phyloP scores from a whole-genome alignment of 1,140 invertebrate genomes.

The Drosophila kikkawai region DNA sequence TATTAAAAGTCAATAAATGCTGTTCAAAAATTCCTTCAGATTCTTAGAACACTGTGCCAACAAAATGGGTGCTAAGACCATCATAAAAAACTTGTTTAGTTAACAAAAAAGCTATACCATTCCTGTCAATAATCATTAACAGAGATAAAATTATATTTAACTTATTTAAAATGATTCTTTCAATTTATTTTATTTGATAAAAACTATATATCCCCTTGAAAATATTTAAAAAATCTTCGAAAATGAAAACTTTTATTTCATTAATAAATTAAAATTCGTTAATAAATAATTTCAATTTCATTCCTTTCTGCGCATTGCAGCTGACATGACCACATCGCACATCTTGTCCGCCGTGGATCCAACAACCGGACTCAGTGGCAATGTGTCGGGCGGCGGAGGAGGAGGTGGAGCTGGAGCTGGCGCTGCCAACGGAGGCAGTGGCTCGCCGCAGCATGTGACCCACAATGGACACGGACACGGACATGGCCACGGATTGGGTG shows the following conservation, averaged over 20 bases:
- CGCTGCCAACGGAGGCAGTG: slow-evolving; percentile 41
- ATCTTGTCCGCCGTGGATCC: slow-evolving; percentile 89
- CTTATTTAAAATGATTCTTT: not conserved
- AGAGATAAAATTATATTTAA: not conserved
- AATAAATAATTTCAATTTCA: not conserved
- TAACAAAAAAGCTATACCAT: not conserved
- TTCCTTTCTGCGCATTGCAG: slow-evolving; percentile 31
- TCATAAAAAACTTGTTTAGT: not conserved
- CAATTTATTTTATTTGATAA: not conserved
- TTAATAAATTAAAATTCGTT: not conserved
- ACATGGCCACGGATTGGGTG: slow-evolving; percentile 45
- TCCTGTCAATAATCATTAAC: not conserved
- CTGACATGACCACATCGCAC: slow-evolving; percentile 87
- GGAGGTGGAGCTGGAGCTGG: slow-evolving; percentile 18
- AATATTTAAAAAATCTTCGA: not conserved
- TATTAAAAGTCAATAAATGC: not conserved
- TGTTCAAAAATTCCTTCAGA: not conserved
- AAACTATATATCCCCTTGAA: not conserved
- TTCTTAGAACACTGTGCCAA: not conserved
- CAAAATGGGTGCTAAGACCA: not conserved
- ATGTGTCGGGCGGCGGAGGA: slow-evolving; percentile 56
- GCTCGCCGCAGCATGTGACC: slow-evolving; percentile 64
- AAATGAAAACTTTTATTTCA: not conserved
- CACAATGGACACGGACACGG: slow-evolving; percentile 67
- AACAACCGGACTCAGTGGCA: slow-evolving; percentile 84